These are phyloP conservation scores for Acleris laterana DNA, from an alignment of 2,888 invertebrate genomes.

Conservation along the genomic window DNA sequence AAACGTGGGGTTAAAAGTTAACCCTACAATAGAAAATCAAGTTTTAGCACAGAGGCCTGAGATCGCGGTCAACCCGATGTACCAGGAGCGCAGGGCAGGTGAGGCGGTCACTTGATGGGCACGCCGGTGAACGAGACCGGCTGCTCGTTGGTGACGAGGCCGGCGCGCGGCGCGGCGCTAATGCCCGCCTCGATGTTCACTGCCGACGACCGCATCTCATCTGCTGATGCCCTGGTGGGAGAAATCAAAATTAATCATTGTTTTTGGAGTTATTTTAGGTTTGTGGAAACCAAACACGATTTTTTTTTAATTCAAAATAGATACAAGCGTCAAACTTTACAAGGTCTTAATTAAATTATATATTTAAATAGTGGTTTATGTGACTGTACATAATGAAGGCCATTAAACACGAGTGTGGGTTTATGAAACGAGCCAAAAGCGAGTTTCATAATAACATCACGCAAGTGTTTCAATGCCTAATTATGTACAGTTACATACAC, in stretches of 20 bases:
- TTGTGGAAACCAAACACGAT: not conserved
- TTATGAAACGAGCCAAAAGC: too few species aligned
- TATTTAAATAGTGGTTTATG: too few species aligned
- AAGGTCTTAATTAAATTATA: too few species aligned
- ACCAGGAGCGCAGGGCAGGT: conserved; percentile 47
- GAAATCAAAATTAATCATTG: not conserved
- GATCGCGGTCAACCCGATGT: conserved; percentile 31
- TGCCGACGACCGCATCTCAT: conserved; percentile 91
- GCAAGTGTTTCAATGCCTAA: too few species aligned
- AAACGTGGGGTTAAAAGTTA: not conserved
- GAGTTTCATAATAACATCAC: too few species aligned
- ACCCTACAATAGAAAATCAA: not conserved
- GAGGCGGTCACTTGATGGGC: conserved; percentile 74
- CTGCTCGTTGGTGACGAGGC: conserved; percentile 92
- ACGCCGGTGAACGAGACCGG: conserved; percentile 89
- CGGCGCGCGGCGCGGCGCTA: conserved; percentile 87
- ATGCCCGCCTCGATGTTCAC: conserved; percentile 75
- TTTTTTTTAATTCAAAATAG: too few species aligned
- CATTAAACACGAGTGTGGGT: too few species aligned
- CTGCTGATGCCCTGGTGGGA: conserved; percentile 87
- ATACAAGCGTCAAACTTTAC: too few species aligned
- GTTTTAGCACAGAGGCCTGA: not conserved
- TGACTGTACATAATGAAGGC: too few species aligned
- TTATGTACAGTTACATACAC: too few species aligned
- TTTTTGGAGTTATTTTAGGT: not conserved